Evolutionary conservation across 2,888 invertebrate genomes (phyloP).

Genomic region (Bombylius discolor): DNA sequence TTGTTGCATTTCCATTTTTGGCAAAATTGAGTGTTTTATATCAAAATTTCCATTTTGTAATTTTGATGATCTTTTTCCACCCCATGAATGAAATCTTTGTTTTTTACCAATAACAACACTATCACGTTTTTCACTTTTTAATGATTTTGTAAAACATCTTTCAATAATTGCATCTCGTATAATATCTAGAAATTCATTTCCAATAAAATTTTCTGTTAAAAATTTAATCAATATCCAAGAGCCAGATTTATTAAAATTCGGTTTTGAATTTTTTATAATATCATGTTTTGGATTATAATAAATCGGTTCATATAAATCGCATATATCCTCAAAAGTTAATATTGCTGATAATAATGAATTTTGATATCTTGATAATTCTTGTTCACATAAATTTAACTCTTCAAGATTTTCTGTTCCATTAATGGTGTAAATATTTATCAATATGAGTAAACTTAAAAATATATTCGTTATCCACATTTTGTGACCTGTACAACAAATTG

Average conservation of each 20-base stretch:
- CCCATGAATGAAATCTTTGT: conserved; percentile 36
- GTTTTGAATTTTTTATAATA: conserved; percentile 19
- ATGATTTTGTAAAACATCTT: conserved; percentile 26
- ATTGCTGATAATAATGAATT: conserved; percentile 30
- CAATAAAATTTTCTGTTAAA: conserved; percentile 31
- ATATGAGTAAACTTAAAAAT: background rate
- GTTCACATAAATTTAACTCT: conserved; percentile 20
- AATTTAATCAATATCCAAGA: conserved; percentile 32
- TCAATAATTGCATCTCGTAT: conserved; percentile 29
- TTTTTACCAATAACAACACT: conserved; percentile 32
- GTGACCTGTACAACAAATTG: background rate
- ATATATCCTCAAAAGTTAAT: conserved; percentile 31
- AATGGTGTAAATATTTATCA: background rate
- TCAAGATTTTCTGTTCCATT: background rate
- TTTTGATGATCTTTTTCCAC: conserved; percentile 28
- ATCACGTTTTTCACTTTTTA: conserved; percentile 30
- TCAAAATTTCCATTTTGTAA: background rate
- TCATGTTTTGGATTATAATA: background rate
- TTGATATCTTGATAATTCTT: conserved; percentile 29
- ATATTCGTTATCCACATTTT: background rate
- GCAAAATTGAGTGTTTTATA: background rate
- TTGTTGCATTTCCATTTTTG: background rate
- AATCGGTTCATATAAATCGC: conserved; percentile 25
- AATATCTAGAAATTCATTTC: conserved; percentile 26
- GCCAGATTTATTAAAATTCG: conserved; percentile 23